phyloP scores from a whole-genome alignment of 2,113 vertebrate species.

The Amia ocellicauda region DNA sequence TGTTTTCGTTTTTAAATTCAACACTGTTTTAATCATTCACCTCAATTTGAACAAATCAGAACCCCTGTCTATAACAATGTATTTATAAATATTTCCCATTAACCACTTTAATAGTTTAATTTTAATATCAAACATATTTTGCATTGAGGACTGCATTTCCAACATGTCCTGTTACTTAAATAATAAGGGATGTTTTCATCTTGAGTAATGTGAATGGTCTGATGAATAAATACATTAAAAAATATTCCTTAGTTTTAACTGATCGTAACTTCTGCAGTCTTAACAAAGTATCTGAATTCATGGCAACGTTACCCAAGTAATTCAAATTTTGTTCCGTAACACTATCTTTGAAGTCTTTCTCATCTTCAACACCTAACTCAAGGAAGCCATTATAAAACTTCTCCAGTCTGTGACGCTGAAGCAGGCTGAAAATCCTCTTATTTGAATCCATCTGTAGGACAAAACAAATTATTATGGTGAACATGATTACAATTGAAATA shows the following conservation, averaged over 20 bases:
- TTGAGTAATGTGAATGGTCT: background rate
- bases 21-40: too few species aligned
- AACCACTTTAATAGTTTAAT: too few species aligned
- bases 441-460: constrained; percentile 41
- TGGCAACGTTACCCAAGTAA: constrained; percentile 32
- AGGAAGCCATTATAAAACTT: constrained; percentile 31
- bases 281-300: too few species aligned
- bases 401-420: constrained; percentile 36
- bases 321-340: constrained; percentile 33
- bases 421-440: constrained; percentile 26
- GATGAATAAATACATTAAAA: background rate
- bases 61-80: too few species aligned
- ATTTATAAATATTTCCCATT: too few species aligned
- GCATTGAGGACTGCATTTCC: too few species aligned
- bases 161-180: background rate
- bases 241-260: background rate
- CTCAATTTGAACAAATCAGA: too few species aligned
- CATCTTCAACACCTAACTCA: constrained; percentile 42
- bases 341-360: constrained; percentile 45
- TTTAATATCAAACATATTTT: background rate
- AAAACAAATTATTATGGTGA: background rate
- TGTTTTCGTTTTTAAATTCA: too few species aligned
- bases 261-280: too few species aligned
- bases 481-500: too few species aligned
- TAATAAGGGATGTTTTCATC: background rate